Percentiles rank a stretch among this genome's conserved stretches.
phyloP scores from a whole-genome alignment of 2,888 invertebrate species.

The Ennomos erosarius region DNA sequence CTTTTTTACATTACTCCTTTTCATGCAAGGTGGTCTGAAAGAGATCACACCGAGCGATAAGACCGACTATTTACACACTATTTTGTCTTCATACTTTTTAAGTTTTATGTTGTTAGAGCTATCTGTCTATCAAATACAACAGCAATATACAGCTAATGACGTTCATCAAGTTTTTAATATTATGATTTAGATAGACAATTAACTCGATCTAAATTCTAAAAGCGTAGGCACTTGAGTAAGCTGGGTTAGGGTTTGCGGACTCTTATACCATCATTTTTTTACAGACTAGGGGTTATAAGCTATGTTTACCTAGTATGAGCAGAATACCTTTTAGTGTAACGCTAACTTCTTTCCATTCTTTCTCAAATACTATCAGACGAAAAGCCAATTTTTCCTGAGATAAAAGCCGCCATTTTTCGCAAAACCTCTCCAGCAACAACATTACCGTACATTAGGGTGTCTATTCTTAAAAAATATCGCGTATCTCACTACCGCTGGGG shows the following conservation, averaged over 20 bases:
- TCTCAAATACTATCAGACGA: constrained; percentile 60
- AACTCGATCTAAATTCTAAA: constrained; percentile 11
- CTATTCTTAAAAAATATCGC: constrained; percentile 67
- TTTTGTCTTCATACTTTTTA: too few species aligned
- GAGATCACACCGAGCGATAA: too few species aligned
- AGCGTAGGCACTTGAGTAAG: background rate
- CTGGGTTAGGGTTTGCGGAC: constrained; percentile 1
- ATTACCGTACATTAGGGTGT: constrained; percentile 73
- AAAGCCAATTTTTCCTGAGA: constrained; percentile 62
- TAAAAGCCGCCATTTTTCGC: constrained; percentile 67
- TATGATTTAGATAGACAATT: background rate
- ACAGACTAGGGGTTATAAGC: constrained; percentile 35
- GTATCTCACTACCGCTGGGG: constrained; percentile 56
- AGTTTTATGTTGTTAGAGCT: too few species aligned
- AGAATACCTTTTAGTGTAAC: constrained; percentile 36
- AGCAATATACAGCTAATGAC: too few species aligned
- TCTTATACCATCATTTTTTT: constrained; percentile 29
- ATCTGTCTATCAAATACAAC: too few species aligned
- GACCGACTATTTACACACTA: too few species aligned
- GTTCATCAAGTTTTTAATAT: too few species aligned
- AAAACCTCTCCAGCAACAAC: constrained; percentile 67
- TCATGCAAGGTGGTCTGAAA: too few species aligned
- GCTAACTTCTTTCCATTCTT: constrained; percentile 43
- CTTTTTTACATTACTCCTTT: too few species aligned
- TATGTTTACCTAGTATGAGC: constrained; percentile 38